Percentiles rank a stretch among this genome's conserved stretches.
These are phyloP conservation scores for Mastigias papua DNA, from an alignment of 30 jellyfish, hydroid and myxozoan species.

Conservation along the genomic window DNA sequence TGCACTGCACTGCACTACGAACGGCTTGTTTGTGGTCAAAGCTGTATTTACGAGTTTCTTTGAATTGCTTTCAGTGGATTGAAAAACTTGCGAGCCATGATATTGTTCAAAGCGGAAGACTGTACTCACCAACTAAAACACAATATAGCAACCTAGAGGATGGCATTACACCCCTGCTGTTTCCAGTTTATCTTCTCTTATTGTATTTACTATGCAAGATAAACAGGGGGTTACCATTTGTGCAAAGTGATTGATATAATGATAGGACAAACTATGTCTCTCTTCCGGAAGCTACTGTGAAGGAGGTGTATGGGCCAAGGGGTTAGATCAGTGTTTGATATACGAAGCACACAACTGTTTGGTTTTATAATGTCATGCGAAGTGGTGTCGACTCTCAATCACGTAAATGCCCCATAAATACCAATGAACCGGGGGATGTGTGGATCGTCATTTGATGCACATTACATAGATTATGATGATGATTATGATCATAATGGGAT, in stretches of 20 bases:
- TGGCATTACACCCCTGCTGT: constrained; percentile 53
- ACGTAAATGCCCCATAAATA: no score
- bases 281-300: constrained; percentile 53
- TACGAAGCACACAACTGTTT: not conserved
- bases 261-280: not conserved
- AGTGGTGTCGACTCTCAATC: no score
- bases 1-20: constrained; percentile 13
- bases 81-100: constrained; percentile 33
- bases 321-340: not conserved
- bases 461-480: no score
- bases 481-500: not conserved
- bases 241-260: not conserved
- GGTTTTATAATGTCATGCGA: no score
- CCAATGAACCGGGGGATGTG: no score
- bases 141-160: constrained; percentile 25
- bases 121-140: constrained; percentile 27
- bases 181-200: no score
- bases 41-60: constrained; percentile 57
- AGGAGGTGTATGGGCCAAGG: constrained; percentile 17
- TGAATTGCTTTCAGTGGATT: constrained; percentile 48
- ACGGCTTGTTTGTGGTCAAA: constrained; percentile 47
- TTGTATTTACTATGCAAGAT: not conserved
- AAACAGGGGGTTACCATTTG: not conserved
- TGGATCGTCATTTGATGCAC: no score
- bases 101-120: constrained; percentile 71